phyloP scores from a whole-genome alignment of 1,140 invertebrate species.

The Pseudomyrmex pallidus region DNA sequence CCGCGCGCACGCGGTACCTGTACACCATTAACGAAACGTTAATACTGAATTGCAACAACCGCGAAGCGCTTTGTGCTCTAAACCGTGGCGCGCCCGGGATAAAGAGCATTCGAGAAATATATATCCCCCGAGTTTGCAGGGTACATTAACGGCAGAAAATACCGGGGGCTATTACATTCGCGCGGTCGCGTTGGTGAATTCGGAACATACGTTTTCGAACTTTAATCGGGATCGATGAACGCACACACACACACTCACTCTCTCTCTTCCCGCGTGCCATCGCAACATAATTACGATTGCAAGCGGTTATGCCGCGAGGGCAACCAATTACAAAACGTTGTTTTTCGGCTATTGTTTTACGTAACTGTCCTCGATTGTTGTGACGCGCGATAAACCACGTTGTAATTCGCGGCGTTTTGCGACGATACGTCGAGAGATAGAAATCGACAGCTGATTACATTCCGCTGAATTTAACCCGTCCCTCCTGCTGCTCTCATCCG shows the following conservation, averaged over 20 bases:
- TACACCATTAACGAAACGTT: conserved; percentile 53
- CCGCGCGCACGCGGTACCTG: background rate
- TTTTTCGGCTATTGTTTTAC: conserved; percentile 46
- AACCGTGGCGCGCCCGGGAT: conserved; percentile 21
- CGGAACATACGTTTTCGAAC: conserved; percentile 48
- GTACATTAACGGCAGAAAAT: conserved; percentile 58
- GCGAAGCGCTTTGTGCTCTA: conserved; percentile 45
- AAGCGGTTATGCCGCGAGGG: conserved; percentile 44
- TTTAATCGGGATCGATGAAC: conserved; percentile 55
- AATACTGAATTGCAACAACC: conserved; percentile 58
- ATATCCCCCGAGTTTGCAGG: conserved; percentile 42
- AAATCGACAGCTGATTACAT: conserved; percentile 40
- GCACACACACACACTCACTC: too few relatives aligned
- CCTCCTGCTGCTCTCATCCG: background rate
- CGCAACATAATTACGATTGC: conserved; percentile 51
- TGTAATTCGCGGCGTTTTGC: conserved; percentile 6
- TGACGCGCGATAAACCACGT: conserved; percentile 12
- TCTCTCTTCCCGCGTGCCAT: background rate
- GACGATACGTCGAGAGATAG: background rate
- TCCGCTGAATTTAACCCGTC: background rate
- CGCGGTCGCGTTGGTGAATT: conserved; percentile 34
- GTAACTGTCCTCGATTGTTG: conserved; percentile 35
- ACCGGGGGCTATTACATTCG: conserved; percentile 26
- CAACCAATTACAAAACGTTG: conserved; percentile 46
- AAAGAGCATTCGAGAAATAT: conserved; percentile 57